Evolutionary conservation across 2,113 vertebrate genomes (phyloP), one percentile per base, ranked within the genome.

Genomic region (Pteronura brasiliensis): DNA sequence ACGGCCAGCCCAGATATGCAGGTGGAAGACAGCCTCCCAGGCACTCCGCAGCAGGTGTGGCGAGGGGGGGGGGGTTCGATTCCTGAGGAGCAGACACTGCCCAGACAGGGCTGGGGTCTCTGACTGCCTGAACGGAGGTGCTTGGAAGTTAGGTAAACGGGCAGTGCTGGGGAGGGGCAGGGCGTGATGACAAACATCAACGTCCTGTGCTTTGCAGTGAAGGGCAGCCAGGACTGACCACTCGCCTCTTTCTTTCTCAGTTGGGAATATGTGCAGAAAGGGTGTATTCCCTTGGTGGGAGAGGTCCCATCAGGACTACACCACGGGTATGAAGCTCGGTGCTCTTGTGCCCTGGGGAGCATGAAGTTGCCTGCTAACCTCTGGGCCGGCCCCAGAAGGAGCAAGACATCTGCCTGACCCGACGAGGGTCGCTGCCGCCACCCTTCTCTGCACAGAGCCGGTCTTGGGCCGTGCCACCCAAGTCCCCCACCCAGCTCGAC

Each of bases 381-480:
- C 31, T 25, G 11, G 4, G 47, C 23, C 25, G 10, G 1, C 52
- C 52, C 34, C 42, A 49, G 27, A 21, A 1, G 7, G 55, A n/a
- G 59, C 1, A 1, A 15, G 8, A 0, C 15, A 1, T 12, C 34
- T 29, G 12, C 27, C 10, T 42, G 1, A 27, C 20, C 8, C 20
- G 20, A 18, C 39, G 0, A 1, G 20, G 5, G 20, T 72, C 20
- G 12, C 21, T 0, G 0, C 49, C 21, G 10, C 3, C 0, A 0
- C 83, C n/a, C 20, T 42, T 34, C n/a, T 44, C 67, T 1, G 14
- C 81, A 27, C 44, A 57, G 83, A 57, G 3, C 31, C 59, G 67
- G 2, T 49, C 55, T 42, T 7, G 15, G 36, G 52, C 25, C 1
- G 63, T 15, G 0, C 11, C 31, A 39, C 65, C 6, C 0, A 0